phyloP scores from a whole-genome alignment of 2,797 vertebrate genomes.

The Ambastaia sidthimunki region DNA sequence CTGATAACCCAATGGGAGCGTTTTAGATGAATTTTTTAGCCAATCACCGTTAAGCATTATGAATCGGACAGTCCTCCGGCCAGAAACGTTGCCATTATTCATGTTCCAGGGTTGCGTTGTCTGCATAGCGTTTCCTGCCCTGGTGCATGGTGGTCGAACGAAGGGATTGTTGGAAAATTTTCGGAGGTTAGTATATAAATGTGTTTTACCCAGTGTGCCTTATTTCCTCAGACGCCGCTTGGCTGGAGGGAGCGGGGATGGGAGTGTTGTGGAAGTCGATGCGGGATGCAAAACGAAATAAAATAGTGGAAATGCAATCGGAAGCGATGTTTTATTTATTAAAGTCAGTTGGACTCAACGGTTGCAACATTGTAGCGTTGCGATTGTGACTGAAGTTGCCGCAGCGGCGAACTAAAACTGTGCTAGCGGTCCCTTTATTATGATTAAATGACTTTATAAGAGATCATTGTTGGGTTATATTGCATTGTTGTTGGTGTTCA shows the following conservation, averaged over 20 bases:
- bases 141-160: conserved; percentile 99
- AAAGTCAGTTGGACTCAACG: conserved; percentile 69
- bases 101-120: conserved; percentile 74
- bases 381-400: conserved; percentile 39
- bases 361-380: conserved; percentile 56
- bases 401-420: not conserved
- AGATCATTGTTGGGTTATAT: too few relatives aligned
- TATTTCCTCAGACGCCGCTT: conserved; percentile 90
- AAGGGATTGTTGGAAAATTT: conserved; percentile 99
- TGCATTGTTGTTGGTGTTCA: not conserved
- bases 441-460: not conserved
- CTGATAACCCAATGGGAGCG: conserved; percentile 47
- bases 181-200: conserved; percentile 99
- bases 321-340: conserved; percentile 78
- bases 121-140: conserved; percentile 92
- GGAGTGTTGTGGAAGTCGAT: conserved; percentile 46
- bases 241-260: conserved; percentile 57
- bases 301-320: conserved; percentile 59
- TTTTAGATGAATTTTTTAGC: not conserved
- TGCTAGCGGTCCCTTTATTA: not conserved
- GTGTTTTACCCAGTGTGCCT: conserved; percentile 99
- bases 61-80: not conserved
- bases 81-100: conserved; percentile 62
- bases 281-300: conserved; percentile 52
- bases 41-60: conserved; percentile 53